Base-by-base conservation (phyloP, 2,888 invertebrate genomes). In the Osmoderma eremita region DNA sequence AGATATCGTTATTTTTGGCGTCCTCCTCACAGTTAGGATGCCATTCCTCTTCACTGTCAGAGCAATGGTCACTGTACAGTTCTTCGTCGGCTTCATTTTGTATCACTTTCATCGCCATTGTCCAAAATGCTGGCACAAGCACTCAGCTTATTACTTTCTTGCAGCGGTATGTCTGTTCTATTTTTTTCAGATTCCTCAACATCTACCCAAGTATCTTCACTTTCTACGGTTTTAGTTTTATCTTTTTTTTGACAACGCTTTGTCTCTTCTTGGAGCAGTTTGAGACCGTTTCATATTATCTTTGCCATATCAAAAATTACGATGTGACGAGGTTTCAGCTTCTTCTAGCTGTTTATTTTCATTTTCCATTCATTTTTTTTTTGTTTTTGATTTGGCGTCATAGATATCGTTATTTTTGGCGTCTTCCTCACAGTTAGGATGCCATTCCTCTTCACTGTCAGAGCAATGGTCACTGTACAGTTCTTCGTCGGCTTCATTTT, bases 11-110 rank as follows among this genome's bases (percentile, higher is more conserved):
- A 41, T 10, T 41, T 10, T 41, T 10, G 8, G 3, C 2, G 12
- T 41, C 12, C 8, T 10, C 41, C 41, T 41, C 41, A 13, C 3
- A 5, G 41, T 41, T 41, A 5, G 41, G 41, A 5, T 41, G 41
- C 41, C 12, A 41, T 41, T 41, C 36, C 10, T 36, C 12, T 41
- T 41, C 41, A 41, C 41, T 41, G 41, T 13, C 41, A 41, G 41
- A 5, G 41, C 41, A 41, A 13, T 41, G 3, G 12, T 41, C 41
- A 41, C 41, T n/a, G n/a, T n/a, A n/a, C n/a, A n/a, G n/a, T n/a
- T n/a, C n/a, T 45, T 45, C 45, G 13, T 45, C 15, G 15, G 12
- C 45, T 45, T 45, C 45, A 45, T 45, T 5, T 45, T 45, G n/a
- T 45, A 13, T 45, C 45, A 45, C 45, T 45, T 45, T 15, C 45